Evolutionary conservation across 2,888 invertebrate species (phyloP), one percentile per base, ranked within the genome.

Genomic region (Trichopria drosophilae): DNA sequence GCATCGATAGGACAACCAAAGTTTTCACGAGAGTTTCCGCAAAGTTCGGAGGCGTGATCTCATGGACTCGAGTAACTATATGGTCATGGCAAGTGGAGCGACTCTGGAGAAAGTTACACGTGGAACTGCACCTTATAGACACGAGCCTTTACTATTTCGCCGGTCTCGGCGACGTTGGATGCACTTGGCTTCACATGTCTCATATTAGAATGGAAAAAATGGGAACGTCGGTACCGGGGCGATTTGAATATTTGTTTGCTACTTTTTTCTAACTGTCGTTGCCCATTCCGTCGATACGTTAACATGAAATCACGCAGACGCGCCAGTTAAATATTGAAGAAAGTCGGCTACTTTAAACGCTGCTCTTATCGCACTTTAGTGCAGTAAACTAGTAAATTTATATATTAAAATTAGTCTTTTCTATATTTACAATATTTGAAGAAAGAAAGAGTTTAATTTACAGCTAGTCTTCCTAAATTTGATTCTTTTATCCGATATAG

Each of bases 61-160:
- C 10, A 26, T 23, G 26, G 29, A 39, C 22, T 22, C 26, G 44
- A 44, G 26, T 18, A 29, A 18, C 13, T 42, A 9, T 19, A 6
- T 35, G 20, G 22, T 26, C 18, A 28, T 45, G 37, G 55, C 64
- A 72, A 72, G 66, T 72, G 65, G 69, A 70, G 69, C 68, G 67
- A 57, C 58, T 59, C 62, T 53, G 61, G 66, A 62, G 67, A 66
- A 67, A 67, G 66, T 65, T 58, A 49, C 31, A 19, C 44, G 20
- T 44, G 51, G 51, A 51, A 44, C 43, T 36, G 37, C 54, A 53
- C 52, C 48, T 54, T 52, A 55, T 51, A 52, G 35, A 42, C 48
- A 55, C 32, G 32, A 40, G 44, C 51, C 51, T 53, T 39, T 44
- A 40, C 28, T 37, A 46, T 50, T 44, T 53, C 29, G 44, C 37